A percentile compares a stretch with the other conserved stretches of the same genome.
Conservation (phyloP, 2,888 invertebrate genomes). For the Ophioninae sp. region DNA sequence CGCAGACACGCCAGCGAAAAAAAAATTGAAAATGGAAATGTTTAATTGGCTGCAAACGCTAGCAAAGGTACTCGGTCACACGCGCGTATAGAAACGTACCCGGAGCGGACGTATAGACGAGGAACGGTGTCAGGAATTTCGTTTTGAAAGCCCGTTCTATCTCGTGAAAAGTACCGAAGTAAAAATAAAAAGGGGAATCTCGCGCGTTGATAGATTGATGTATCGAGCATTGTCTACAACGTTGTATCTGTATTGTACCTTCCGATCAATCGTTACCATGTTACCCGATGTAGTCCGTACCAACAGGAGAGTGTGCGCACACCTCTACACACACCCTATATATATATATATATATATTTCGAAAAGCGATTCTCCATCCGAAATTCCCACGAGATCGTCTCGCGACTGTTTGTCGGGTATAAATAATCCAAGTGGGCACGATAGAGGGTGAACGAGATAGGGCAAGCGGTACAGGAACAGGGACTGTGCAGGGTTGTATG, state of each 20-base stretch:
- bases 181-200: slow-evolving; percentile 31
- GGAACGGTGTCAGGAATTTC: slow-evolving; percentile 24
- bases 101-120: not conserved
- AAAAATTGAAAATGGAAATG: slow-evolving; percentile 79
- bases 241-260: slow-evolving; percentile 10
- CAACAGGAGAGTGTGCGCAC: not conserved
- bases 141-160: slow-evolving; percentile 20
- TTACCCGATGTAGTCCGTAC: slow-evolving; percentile 35
- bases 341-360: not conserved
- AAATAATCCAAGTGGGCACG: slow-evolving; percentile 58
- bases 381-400: slow-evolving; percentile 54
- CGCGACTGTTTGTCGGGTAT: slow-evolving; percentile 60
- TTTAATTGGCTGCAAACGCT: slow-evolving; percentile 78
- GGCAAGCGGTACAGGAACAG: not conserved
- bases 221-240: slow-evolving; percentile 29
- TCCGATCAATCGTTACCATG: slow-evolving; percentile 36
- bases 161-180: slow-evolving; percentile 28
- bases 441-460: slow-evolving; percentile 37
- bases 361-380: slow-evolving; percentile 30
- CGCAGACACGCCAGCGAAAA: slow-evolving; percentile 68
- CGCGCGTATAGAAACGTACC: not conserved
- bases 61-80: slow-evolving; percentile 54
- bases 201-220: slow-evolving; percentile 31
- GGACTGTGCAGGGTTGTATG: slow-evolving; percentile 9
- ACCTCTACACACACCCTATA: not conserved